Evolutionary conservation across 2,113 vertebrate species (phyloP), one percentile per base, ranked within the genome.

Genomic region (Passerina amoena): DNA sequence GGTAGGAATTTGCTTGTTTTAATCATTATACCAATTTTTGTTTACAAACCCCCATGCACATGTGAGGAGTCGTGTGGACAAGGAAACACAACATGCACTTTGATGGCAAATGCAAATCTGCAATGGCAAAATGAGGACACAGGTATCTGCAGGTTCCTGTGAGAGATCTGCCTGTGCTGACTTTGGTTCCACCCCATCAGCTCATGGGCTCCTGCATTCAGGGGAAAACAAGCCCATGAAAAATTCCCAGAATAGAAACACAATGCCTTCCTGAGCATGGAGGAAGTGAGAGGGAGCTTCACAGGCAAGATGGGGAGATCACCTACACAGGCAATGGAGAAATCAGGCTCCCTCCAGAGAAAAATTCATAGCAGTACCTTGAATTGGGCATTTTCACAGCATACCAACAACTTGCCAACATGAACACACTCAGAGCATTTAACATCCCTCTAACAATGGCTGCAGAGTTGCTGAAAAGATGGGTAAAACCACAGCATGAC

Each of bases 41-140:
- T 50, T 77, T 7, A 38, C 86, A 96, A 89, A 92, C 82, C 23
- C 14, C 57, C 97, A 98, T 97, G 97, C 97, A 97, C 9, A 86
- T 16, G 69, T 89, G 70, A 85, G 50, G 72, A 63, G 47, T 81
- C 2, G 79, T 96, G 89, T 93, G 89, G 93, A 97, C 92, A 96
- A 96, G 88, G 86, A 96, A 77, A 82, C 82, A 93, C 80, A 96
- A 66, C 97, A 97, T 97, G 95, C 96, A 91, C 68, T 95, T 88
- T 79, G 82, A 97, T 94, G 84, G 89, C 76, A 94, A 95, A 96
- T 0, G 40, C 92, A 96, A 97, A 96, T 30, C 95, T 91, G 95
- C 88, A 95, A 88, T 97, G 96, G 95, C 91, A 93, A 97, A 97
- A 76, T 66, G 91, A 95, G 79, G 68, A 59, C 25, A 70, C 27